Evolutionary conservation across 1,140 invertebrate genomes (phyloP), one percentile per base, ranked within the genome.

Genomic region (Plodia interpunctella): DNA sequence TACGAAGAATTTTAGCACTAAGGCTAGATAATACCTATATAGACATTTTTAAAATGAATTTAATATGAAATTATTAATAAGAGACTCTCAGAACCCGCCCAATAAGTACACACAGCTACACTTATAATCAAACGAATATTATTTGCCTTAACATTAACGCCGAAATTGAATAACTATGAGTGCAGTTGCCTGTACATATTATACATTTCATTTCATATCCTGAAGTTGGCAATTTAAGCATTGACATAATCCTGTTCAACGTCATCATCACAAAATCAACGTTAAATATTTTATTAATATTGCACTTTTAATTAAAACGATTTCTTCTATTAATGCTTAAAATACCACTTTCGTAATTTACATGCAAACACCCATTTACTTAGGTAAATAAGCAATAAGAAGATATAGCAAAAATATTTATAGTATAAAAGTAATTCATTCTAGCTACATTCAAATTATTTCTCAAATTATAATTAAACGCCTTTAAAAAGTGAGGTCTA

Each of bases 401-500:
- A 35, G 32, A 35, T 5, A 35, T 35, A 35, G 32, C 32, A 32
- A 57, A 57, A 49, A 59, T 35, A 54, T 57, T 49, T 50, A 11
- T 3, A 3, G 6, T 52, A 32, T 56, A 54, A 61, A 28, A 57
- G 35, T 61, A 64, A 19, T 51, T 51, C 17, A 17, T 20, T 17
- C 19, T 51, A 51, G 18, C 49, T 51, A 51, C 18, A 19, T 8
- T 51, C 18, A 51, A 11, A 20, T 19, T 0, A 20, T 51, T 51
- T 51, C 49, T 25, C 21, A 25, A 51, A 50, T 64, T 44, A 70
- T 59, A 49, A 59, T 61, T 62, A 62, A 59, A 38, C n/a, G n/a
- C n/a, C n/a, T 30, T 44, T 59, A 67, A 67, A 68, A 66, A 70
- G 68, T 67, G 68, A 70, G 68, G 65, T 67, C 68, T 55, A 49